Evolutionary conservation across 2,113 vertebrate genomes (phyloP).

Genomic region (Mionectes macconnelli): DNA sequence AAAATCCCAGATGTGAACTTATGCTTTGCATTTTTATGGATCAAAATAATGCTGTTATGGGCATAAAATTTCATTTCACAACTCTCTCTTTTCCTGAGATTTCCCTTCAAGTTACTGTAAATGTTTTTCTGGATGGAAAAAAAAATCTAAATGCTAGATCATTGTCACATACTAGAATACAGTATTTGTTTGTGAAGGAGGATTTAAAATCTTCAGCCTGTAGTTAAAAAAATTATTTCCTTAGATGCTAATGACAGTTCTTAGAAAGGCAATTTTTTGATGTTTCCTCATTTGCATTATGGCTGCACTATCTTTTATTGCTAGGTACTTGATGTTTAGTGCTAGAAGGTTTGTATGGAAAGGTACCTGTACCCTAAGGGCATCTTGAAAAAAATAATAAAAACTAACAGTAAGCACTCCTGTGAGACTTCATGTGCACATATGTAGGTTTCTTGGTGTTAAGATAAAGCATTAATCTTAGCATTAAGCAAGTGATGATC

Average conservation of each 20-base stretch:
- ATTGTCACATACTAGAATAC: not conserved
- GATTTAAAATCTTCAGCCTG: not conserved
- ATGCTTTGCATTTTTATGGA: slow-evolving; percentile 32
- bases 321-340: not conserved
- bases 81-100: not conserved
- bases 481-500: not conserved
- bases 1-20: slow-evolving; percentile 48
- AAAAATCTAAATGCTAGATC: not conserved
- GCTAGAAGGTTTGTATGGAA: not conserved
- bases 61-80: not conserved
- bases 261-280: not conserved
- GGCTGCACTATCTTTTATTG: not conserved
- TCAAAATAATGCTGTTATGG: slow-evolving; percentile 16
- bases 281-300: not conserved
- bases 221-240: not conserved
- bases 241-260: not conserved
- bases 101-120: not conserved
- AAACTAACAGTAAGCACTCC: not conserved
- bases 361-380: not conserved
- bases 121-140: not conserved
- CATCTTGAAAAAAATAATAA: not conserved
- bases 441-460: not conserved
- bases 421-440: not conserved
- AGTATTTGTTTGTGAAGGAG: not conserved
- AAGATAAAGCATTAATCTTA: not conserved